A percentile compares a stretch with the other conserved stretches of the same genome.
Conservation (phyloP, 1,140 invertebrate genomes). For the Pteromalus puparum region DNA sequence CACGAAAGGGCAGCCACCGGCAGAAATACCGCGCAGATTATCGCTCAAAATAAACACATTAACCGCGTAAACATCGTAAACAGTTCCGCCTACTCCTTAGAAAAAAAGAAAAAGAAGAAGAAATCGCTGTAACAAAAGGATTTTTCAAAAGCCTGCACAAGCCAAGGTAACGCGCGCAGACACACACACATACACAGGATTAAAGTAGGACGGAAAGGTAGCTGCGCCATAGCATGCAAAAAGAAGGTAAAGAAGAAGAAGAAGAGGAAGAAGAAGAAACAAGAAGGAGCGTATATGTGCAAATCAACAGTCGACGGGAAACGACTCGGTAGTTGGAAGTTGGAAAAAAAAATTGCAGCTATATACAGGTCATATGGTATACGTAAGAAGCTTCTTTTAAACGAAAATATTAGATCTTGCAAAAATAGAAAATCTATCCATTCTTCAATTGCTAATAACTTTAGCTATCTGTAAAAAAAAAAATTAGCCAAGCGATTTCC, state of each 20-base stretch:
- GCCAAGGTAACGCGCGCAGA: no score
- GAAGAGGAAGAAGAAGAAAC: conserved; percentile 6
- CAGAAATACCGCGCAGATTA: neutral
- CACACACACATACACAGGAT: neutral
- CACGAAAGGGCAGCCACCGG: no score
- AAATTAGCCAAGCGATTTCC: no score
- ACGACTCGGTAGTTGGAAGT: neutral
- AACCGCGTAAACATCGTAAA: neutral
- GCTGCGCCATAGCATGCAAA: no score
- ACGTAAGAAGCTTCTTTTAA: no score
- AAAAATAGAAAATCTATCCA: no score
- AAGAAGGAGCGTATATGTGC: neutral
- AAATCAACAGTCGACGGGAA: neutral
- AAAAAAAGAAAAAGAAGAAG: neutral
- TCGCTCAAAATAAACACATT: conserved; percentile 1
- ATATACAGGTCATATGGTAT: no score
- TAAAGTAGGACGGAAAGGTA: conserved; percentile 36
- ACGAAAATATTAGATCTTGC: no score
- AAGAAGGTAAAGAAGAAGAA: neutral
- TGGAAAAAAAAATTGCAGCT: no score
- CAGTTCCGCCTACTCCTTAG: neutral
- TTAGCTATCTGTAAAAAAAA: no score
- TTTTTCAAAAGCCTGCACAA: conserved; percentile 28
- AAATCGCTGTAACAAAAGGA: conserved; percentile 21
- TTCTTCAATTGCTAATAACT: no score